Evolutionary conservation across 1,140 invertebrate species (phyloP).

Genomic region (Camponotus vicinus): DNA sequence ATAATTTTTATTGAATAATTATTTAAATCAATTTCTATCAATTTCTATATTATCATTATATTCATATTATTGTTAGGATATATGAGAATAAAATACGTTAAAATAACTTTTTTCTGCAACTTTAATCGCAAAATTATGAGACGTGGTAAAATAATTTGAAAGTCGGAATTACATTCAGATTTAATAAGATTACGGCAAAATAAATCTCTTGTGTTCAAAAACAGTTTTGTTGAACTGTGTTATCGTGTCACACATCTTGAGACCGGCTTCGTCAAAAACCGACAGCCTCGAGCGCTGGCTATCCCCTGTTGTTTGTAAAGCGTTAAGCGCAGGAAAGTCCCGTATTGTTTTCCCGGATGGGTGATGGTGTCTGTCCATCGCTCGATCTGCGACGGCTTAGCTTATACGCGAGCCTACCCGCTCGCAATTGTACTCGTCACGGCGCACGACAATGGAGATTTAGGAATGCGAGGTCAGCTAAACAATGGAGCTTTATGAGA

Average conservation of each 20-base stretch:
- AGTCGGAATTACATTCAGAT: no score
- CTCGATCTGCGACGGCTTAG: conserved; percentile 74
- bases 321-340: conserved; percentile 29
- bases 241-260: neutral
- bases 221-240: neutral
- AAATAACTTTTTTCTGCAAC: no score
- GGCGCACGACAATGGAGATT: conserved; percentile 80
- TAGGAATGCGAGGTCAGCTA: conserved; percentile 81
- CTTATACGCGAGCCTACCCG: conserved; percentile 58
- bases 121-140: no score
- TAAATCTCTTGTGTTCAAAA: no score
- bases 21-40: no score
- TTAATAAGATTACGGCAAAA: no score
- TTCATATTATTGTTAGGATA: no score
- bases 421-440: conserved; percentile 77
- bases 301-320: conserved; percentile 15
- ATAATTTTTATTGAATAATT: no score
- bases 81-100: no score
- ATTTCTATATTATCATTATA: no score
- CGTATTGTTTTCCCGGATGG: conserved; percentile 58
- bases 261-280: neutral
- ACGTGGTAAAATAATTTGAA: no score
- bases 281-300: neutral
- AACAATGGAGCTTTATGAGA: conserved; percentile 83
- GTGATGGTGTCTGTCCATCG: conserved; percentile 70